Conservation (phyloP, 1,140 invertebrate species). For the Chrysopa pallens region DNA sequence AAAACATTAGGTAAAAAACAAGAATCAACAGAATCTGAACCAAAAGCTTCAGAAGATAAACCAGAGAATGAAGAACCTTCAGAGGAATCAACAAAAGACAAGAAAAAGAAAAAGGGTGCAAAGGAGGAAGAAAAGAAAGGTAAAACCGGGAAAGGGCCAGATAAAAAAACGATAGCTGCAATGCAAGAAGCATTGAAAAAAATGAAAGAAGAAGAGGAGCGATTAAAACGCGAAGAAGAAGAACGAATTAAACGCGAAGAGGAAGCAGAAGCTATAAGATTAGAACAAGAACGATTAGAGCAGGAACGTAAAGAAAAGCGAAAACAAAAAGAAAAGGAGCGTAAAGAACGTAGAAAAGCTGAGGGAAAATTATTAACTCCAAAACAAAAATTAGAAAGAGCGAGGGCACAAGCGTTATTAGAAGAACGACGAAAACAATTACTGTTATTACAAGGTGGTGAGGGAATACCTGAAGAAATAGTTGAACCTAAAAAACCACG, state of each 20-base stretch:
- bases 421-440: slow-evolving; percentile 67
- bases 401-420: slow-evolving; percentile 70
- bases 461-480: slow-evolving; percentile 45
- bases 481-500: slow-evolving; percentile 51
- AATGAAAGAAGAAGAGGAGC: slow-evolving; percentile 81
- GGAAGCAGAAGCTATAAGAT: slow-evolving; percentile 47
- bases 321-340: slow-evolving; percentile 90
- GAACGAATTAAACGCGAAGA: slow-evolving; percentile 57
- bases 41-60: slow-evolving; percentile 16
- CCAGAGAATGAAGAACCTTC: slow-evolving; percentile 19
- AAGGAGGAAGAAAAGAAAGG: slow-evolving; percentile 19
- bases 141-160: slow-evolving; percentile 38
- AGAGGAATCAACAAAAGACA: slow-evolving; percentile 14
- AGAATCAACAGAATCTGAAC: slow-evolving; percentile 5
- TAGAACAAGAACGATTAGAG: slow-evolving; percentile 61
- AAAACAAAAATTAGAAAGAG: slow-evolving; percentile 81
- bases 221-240: slow-evolving; percentile 56
- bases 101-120: slow-evolving; percentile 22
- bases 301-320: slow-evolving; percentile 78
- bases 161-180: slow-evolving; percentile 61
- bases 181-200: slow-evolving; percentile 80
- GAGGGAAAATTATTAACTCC: slow-evolving; percentile 87
- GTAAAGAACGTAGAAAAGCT: slow-evolving; percentile 78
- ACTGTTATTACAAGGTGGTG: no score
- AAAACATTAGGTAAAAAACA: slow-evolving; percentile 28